Evolutionary conservation across 2,797 vertebrate genomes (phyloP), one percentile per base, ranked within the genome.

Genomic region (Myotis planiceps): DNA sequence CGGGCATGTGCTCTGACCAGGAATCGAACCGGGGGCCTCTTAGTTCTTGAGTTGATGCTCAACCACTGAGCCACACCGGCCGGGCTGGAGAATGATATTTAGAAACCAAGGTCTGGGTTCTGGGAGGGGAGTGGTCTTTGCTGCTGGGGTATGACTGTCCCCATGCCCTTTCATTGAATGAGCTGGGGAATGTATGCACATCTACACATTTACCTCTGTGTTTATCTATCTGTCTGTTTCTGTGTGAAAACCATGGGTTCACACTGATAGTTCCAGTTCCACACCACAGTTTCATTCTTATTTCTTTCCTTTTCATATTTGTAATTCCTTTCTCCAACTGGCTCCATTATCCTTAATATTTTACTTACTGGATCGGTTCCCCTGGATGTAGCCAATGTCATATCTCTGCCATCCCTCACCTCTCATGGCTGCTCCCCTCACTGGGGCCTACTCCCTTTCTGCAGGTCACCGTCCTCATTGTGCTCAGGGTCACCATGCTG

Each of bases 301-400:
- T 90, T 81, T 93, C 16, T 21, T 80, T 25, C 58, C 39, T 49
- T 92, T 74, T n/a, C 25, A 42, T 89, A 65, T 92, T 92, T 94
- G 25, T 63, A 60, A 82, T 95, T 87, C 37, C 29, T 12, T 78
- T 97, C 34, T 90, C 37, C 51, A 88, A 1, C 45, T 92, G 78
- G 58, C 16, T 88, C 32, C 16, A 45, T 80, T 75, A 49, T 95
- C 13, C 25, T 84, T 79, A 78, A 58, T 90, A 37, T 21, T 87
- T 87, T 83, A 45, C 45, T 45, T 75, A 60, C 14, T 55, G 69
- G 51, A 63, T 74, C 8, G 34, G 2, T 53, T 75, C 68, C 21
- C 29, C 21, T 55, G 42, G n/a, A 27, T 75, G 60, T 34, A 88
- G 68, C n/a, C 32, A 55, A 14, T 88, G 94, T 80, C n/a, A 37